These are phyloP conservation scores for Netelia fuscicornis DNA, from an alignment of 2,888 invertebrate species.

Conservation along the genomic window DNA sequence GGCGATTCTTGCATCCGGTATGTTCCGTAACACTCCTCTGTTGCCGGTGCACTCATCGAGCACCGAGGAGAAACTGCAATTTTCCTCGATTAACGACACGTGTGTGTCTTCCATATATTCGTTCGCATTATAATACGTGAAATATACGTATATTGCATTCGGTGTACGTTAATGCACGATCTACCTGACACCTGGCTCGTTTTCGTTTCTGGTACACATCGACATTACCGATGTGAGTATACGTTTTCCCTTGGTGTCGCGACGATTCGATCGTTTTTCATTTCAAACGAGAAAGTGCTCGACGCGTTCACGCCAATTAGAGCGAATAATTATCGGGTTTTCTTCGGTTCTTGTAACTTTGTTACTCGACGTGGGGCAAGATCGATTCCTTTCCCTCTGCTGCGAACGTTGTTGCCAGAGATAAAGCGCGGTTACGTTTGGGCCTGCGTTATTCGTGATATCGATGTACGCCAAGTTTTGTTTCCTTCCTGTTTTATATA, in stretches of 20 bases:
- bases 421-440: not conserved
- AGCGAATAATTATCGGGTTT: conserved; percentile 28
- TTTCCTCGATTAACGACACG: conserved; percentile 50
- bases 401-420: not conserved
- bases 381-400: not conserved
- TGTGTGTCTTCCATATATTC: conserved; percentile 31
- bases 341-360: conserved; percentile 6
- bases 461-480: not conserved
- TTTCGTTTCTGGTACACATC: not conserved
- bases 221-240: not conserved
- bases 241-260: not conserved
- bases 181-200: not conserved
- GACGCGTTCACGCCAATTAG: conserved; percentile 29
- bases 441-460: not conserved
- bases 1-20: conserved; percentile 16
- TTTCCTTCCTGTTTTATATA: conserved; percentile 14
- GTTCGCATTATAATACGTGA: not conserved
- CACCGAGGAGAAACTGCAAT: conserved; percentile 39
- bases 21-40: conserved; percentile 4
- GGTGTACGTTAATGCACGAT: not conserved
- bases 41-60: conserved; percentile 40
- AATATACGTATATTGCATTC: not conserved
- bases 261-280: not conserved
- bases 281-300: conserved; percentile 13
- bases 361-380: not conserved